These are phyloP conservation scores for Cantharis lateralis DNA, from an alignment of 2,888 invertebrate genomes.

Conservation along the genomic window DNA sequence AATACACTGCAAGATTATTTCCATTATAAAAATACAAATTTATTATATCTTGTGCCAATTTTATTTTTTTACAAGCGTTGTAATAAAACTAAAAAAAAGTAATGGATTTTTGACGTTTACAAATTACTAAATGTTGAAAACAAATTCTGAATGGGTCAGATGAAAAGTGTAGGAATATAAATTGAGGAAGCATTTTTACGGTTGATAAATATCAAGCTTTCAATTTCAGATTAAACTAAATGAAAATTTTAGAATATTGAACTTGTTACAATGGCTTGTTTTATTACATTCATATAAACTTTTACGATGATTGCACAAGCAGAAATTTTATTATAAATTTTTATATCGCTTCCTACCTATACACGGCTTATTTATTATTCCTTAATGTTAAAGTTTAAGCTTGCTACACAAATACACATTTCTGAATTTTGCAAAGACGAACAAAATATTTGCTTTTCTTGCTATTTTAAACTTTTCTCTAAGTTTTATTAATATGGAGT, in stretches of 20 bases:
- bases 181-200: conserved; percentile 3
- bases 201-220: conserved; percentile 1
- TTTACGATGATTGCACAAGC: background rate
- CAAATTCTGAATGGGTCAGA: conserved; percentile 2
- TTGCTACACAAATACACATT: background rate
- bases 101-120: conserved; percentile 3
- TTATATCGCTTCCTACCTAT: background rate
- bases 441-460: background rate
- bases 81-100: conserved; percentile 2
- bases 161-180: conserved; percentile 3
- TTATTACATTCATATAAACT: background rate
- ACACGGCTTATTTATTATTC: background rate
- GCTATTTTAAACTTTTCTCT: background rate
- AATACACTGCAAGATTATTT: background rate
- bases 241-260: background rate
- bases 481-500: background rate
- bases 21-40: background rate
- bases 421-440: background rate
- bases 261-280: background rate
- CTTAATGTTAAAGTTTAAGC: background rate
- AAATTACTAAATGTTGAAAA: conserved; percentile 2
- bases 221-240: background rate
- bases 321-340: background rate
- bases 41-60: background rate
- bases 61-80: background rate